phyloP scores from a whole-genome alignment of 1,140 invertebrate species.

The Bombus sibiricus region DNA sequence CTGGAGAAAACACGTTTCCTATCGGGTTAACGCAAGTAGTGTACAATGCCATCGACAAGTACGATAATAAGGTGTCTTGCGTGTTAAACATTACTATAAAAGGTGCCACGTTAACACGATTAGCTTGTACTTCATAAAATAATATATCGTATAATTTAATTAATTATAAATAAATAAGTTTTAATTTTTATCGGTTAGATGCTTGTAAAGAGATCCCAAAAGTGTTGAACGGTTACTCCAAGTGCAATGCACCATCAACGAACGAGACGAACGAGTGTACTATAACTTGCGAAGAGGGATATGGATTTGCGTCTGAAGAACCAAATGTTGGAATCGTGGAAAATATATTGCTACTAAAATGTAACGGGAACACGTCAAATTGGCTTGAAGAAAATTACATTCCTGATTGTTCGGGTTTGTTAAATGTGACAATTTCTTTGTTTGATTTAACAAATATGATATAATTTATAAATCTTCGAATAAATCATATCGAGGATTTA shows the following conservation, averaged over 20 bases:
- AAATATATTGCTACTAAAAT: conserved; percentile 64
- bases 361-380: conserved; percentile 67
- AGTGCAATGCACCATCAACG: conserved; percentile 78
- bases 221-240: conserved; percentile 83
- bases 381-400: conserved; percentile 74
- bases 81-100: conserved; percentile 86
- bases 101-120: conserved; percentile 78
- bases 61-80: conserved; percentile 85
- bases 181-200: conserved; percentile 70
- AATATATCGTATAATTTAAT: neutral
- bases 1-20: conserved; percentile 78
- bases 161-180: neutral
- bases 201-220: conserved; percentile 83
- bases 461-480: neutral
- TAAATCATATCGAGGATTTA: neutral
- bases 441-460: neutral
- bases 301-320: conserved; percentile 83
- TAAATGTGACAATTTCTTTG: too few species aligned
- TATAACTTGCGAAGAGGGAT: conserved; percentile 85
- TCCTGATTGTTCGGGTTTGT: conserved; percentile 85
- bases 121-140: neutral
- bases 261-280: conserved; percentile 83
- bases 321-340: conserved; percentile 56
- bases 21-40: conserved; percentile 84
- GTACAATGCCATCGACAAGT: conserved; percentile 85